A percentile compares a stretch with the other conserved stretches of the same genome.
These are phyloP conservation scores for Cyclophora punctaria DNA, from an alignment of 2,888 invertebrate species.

Conservation along the genomic window DNA sequence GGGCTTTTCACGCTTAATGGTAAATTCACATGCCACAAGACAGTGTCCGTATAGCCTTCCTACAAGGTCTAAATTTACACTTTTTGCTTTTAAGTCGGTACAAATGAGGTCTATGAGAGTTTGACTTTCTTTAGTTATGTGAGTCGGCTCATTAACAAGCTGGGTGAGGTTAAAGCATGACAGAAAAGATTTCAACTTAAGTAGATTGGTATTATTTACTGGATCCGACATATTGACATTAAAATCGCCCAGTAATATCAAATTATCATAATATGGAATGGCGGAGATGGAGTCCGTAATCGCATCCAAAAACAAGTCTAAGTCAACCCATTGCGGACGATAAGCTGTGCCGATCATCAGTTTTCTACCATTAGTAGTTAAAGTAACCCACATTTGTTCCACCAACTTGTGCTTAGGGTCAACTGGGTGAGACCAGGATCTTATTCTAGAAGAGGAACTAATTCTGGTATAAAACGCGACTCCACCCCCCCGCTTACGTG, in stretches of 20 bases:
- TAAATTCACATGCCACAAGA: background rate
- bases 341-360: slow-evolving; percentile 9
- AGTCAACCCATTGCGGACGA: slow-evolving; percentile 5
- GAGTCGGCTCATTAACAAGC: background rate
- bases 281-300: slow-evolving; percentile 1
- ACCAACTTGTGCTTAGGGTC: background rate
- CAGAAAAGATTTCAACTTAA: slow-evolving; percentile 1
- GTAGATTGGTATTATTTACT: background rate
- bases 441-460: background rate
- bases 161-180: background rate
- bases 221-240: slow-evolving; percentile 8
- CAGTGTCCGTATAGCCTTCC: slow-evolving; percentile 3
- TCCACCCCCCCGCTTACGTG: slow-evolving; percentile 10
- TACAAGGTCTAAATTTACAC: slow-evolving; percentile 1
- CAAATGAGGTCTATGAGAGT: slow-evolving; percentile 5
- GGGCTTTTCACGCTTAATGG: background rate
- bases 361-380: background rate
- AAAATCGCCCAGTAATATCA: slow-evolving; percentile 12
- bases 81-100: slow-evolving; percentile 1
- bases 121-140: slow-evolving; percentile 2
- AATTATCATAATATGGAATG: slow-evolving; percentile 3
- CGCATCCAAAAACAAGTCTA: slow-evolving; percentile 6
- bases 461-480: slow-evolving; percentile 12
- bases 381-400: slow-evolving; percentile 10
- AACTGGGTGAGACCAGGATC: background rate